These are phyloP conservation scores for Tenebrosternarchus preto DNA, from an alignment of 2,113 vertebrate species.

Conservation along the genomic window DNA sequence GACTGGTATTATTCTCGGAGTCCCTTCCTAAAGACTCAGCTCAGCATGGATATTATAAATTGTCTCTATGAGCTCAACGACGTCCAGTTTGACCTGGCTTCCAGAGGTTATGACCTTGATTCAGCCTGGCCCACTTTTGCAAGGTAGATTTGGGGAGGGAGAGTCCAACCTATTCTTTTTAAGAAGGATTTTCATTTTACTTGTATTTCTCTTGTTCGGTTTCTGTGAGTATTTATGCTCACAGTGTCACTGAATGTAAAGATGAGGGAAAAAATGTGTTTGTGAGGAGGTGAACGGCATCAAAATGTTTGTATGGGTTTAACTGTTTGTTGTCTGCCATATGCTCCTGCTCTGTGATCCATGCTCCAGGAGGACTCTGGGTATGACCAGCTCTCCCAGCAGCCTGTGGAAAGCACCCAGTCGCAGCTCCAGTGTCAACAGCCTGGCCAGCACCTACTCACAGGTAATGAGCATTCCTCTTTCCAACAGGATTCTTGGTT, in stretches of 20 bases:
- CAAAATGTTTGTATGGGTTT: background rate
- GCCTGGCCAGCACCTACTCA: slow-evolving; percentile 88
- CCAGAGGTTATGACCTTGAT: slow-evolving; percentile 92
- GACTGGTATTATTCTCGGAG: slow-evolving; percentile 96
- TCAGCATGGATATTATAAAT: slow-evolving; percentile 87
- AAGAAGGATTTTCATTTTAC: background rate
- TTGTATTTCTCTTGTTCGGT: background rate
- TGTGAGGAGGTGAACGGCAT: background rate
- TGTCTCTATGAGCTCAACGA: slow-evolving; percentile 95
- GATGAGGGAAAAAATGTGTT: background rate
- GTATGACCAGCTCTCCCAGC: slow-evolving; percentile 77
- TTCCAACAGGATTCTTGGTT: background rate
- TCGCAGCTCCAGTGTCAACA: slow-evolving; percentile 94
- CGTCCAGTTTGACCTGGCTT: slow-evolving; percentile 86
- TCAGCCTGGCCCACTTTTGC: slow-evolving; percentile 93
- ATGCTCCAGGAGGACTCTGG: slow-evolving; percentile 81
- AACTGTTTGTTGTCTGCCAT: too few species aligned
- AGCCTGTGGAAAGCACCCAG: slow-evolving; percentile 91
- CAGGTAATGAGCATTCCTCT: slow-evolving; percentile 74
- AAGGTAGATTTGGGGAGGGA: slow-evolving; percentile 73
- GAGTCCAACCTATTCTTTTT: background rate
- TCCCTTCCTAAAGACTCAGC: slow-evolving; percentile 87
- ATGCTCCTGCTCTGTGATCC: background rate
- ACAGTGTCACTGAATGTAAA: background rate
- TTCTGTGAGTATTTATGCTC: background rate